phyloP scores from a whole-genome alignment of 1,140 invertebrate genomes.

The Drosophila lini region DNA sequence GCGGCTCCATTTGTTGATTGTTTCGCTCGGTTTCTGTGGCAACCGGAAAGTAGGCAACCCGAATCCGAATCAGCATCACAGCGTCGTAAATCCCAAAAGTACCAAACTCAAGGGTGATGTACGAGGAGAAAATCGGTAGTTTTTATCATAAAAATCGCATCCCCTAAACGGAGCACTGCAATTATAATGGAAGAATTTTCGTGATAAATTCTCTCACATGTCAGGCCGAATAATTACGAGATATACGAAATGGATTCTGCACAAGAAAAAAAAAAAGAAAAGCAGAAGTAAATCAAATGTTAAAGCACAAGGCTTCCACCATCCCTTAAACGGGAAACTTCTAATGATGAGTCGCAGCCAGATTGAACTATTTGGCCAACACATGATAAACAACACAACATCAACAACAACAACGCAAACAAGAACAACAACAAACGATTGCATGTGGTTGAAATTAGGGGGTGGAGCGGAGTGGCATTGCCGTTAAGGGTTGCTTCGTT shows the following conservation, averaged over 20 bases:
- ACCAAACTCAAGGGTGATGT: background rate
- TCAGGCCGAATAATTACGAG: constrained; percentile 20
- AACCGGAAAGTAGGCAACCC: constrained; percentile 47
- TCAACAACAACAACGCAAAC: constrained; percentile 2
- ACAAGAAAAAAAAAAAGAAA: background rate
- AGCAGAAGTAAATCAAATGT: constrained; percentile 31
- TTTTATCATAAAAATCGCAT: constrained; percentile 36
- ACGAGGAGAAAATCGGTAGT: background rate
- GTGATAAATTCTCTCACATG: constrained; percentile 26
- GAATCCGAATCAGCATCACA: constrained; percentile 35
- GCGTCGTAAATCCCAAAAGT: constrained; percentile 23
- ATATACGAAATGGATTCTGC: constrained; percentile 1
- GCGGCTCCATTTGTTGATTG: constrained; percentile 49
- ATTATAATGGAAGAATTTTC: constrained; percentile 14
- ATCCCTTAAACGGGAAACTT: constrained; percentile 65
- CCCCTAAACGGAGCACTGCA: constrained; percentile 4
- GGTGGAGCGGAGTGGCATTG: constrained; percentile 9
- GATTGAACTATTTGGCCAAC: constrained; percentile 46
- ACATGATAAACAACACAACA: constrained; percentile 55
- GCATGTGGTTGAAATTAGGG: constrained; percentile 33
- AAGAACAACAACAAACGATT: constrained; percentile 31
- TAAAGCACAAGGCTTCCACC: constrained; percentile 12
- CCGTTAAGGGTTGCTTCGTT: constrained; percentile 65
- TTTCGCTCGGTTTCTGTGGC: constrained; percentile 27
- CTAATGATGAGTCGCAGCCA: constrained; percentile 40